Evolutionary conservation across 2,113 vertebrate genomes (phyloP).

Genomic region (Dicaeum eximium): DNA sequence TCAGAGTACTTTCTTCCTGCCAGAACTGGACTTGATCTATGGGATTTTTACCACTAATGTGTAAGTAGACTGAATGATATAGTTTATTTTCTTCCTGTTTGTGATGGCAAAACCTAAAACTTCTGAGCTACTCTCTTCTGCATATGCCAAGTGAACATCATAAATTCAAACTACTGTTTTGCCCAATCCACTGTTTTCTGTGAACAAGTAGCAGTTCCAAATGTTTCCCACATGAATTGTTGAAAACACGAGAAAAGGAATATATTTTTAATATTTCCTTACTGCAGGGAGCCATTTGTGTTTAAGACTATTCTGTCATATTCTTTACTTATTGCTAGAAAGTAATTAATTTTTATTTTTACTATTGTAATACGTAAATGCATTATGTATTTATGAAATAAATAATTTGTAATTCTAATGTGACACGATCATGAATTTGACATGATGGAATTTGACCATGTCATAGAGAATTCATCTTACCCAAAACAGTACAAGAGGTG

Average conservation of each 20-base stretch:
- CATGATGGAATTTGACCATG: background rate
- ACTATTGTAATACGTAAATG: background rate
- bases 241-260: background rate
- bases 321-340: background rate
- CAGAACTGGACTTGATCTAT: conserved; percentile 92
- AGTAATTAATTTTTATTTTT: background rate
- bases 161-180: background rate
- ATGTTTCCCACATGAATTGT: background rate
- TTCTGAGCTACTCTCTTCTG: background rate
- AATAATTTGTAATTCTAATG: background rate
- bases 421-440: background rate
- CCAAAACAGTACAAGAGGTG: background rate
- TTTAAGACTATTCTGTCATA: background rate
- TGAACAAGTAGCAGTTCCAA: background rate
- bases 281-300: background rate
- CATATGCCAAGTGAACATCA: background rate
- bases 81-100: background rate
- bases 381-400: background rate
- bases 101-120: background rate
- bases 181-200: background rate
- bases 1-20: conserved; percentile 93
- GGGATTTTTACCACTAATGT: conserved; percentile 97
- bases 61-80: conserved; percentile 71
- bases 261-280: background rate
- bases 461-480: background rate